Percentiles rank a stretch among this genome's conserved stretches.
These are phyloP conservation scores for Notarius quadriscutis DNA, from an alignment of 2,113 vertebrate species.

Conservation along the genomic window DNA sequence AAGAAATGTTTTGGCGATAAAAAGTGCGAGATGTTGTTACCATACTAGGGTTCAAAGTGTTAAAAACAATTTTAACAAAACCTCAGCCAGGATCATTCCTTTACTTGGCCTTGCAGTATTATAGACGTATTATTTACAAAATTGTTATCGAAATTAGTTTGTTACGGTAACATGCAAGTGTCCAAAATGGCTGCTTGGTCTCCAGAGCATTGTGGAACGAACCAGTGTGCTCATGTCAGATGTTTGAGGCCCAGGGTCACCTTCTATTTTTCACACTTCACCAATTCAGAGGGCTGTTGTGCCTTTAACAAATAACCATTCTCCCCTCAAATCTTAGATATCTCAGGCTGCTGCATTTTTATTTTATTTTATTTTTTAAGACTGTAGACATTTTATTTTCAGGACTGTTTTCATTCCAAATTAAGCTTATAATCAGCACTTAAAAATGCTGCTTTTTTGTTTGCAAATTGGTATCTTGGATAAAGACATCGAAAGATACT, in stretches of 20 bases:
- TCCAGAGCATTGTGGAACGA: constrained; percentile 31
- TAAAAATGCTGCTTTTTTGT: constrained; percentile 9
- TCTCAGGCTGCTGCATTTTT: constrained; percentile 33
- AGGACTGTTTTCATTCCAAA: constrained; percentile 13
- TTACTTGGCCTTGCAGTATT: constrained; percentile 35
- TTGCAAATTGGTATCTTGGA: not conserved
- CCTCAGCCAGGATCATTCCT: not conserved
- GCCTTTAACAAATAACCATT: constrained; percentile 12
- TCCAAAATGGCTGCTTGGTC: constrained; percentile 20
- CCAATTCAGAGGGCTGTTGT: constrained; percentile 5
- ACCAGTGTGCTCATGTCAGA: constrained; percentile 34
- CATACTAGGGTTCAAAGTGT: constrained; percentile 6
- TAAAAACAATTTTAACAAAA: not conserved
- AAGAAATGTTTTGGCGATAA: not conserved
- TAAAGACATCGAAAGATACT: not conserved
- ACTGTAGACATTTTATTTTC: constrained; percentile 1
- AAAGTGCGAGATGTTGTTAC: not conserved
- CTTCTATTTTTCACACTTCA: constrained; percentile 42
- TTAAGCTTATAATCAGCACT: constrained; percentile 33
- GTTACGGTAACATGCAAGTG: not conserved
- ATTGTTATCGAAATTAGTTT: not conserved
- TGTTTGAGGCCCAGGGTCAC: constrained; percentile 50
- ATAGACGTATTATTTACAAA: not conserved
- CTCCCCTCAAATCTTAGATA: constrained; percentile 2
- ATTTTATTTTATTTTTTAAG: not conserved